Percentiles rank a stretch among this genome's conserved stretches.
These are phyloP conservation scores for Leptobrachium leishanense DNA, from an alignment of 2,113 vertebrate genomes.

Conservation along the genomic window DNA sequence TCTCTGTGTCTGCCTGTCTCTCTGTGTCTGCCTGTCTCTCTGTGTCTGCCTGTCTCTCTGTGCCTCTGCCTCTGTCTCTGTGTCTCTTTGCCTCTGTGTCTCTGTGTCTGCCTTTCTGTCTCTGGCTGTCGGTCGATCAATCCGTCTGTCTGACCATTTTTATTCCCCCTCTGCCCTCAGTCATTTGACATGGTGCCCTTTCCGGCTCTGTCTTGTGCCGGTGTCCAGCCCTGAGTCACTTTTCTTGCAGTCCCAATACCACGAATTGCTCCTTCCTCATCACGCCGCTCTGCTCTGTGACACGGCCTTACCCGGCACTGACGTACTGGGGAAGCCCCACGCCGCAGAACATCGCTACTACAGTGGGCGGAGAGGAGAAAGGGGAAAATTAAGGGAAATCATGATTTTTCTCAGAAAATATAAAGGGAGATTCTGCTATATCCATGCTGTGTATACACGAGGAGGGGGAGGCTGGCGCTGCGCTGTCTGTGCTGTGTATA, in stretches of 20 bases:
- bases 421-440: neutral
- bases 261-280: neutral
- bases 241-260: neutral
- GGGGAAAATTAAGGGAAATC: conserved; percentile 32
- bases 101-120: neutral
- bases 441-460: neutral
- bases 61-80: too few relatives aligned
- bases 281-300: neutral
- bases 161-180: too few relatives aligned
- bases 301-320: neutral
- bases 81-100: too few relatives aligned
- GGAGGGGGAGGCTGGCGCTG: too few relatives aligned
- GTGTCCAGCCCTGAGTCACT: neutral
- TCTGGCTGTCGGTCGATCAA: too few relatives aligned
- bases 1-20: too few relatives aligned
- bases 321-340: conserved; percentile 30
- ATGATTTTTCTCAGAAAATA: neutral
- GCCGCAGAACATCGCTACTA: neutral
- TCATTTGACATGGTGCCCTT: too few relatives aligned
- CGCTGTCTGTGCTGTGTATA: neutral
- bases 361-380: conserved; percentile 13
- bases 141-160: too few relatives aligned
- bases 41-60: too few relatives aligned
- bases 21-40: too few relatives aligned
- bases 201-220: neutral